Conservation (phyloP, 2,113 vertebrate species). For the Girardinichthys multiradiatus region DNA sequence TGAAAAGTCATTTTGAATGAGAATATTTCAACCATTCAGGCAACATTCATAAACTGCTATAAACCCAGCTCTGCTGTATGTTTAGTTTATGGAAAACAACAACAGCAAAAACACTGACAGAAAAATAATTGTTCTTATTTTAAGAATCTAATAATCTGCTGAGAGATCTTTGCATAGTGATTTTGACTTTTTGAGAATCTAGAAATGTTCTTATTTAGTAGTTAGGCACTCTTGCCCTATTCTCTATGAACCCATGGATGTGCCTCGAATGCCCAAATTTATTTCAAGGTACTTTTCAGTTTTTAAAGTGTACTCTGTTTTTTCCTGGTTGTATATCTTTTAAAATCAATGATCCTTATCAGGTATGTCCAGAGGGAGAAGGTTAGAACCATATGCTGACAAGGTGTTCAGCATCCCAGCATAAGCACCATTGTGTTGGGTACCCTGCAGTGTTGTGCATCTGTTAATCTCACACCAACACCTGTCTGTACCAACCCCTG, state of each 20-base stretch:
- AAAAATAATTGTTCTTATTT: too few relatives aligned
- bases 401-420: conserved; percentile 3
- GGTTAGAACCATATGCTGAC: conserved; percentile 1
- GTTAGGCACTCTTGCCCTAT: neutral
- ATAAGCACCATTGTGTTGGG: neutral
- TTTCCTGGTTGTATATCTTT: neutral
- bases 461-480: conserved; percentile 25
- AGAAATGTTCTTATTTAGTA: neutral
- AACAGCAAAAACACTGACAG: too few relatives aligned
- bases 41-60: too few relatives aligned
- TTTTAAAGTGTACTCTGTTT: neutral
- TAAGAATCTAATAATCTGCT: neutral
- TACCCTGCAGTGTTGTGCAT: conserved; percentile 2
- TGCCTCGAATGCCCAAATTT: neutral
- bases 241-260: neutral
- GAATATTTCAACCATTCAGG: too few relatives aligned
- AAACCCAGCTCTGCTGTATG: too few relatives aligned
- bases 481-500: conserved; percentile 14
- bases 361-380: neutral
- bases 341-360: neutral
- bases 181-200: neutral
- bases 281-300: neutral
- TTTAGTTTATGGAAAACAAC: too few relatives aligned
- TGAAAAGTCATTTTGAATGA: too few relatives aligned
- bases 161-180: neutral